These are phyloP conservation scores for Saxidomus purpurata DNA, from an alignment of 1,140 invertebrate species.

Conservation along the genomic window DNA sequence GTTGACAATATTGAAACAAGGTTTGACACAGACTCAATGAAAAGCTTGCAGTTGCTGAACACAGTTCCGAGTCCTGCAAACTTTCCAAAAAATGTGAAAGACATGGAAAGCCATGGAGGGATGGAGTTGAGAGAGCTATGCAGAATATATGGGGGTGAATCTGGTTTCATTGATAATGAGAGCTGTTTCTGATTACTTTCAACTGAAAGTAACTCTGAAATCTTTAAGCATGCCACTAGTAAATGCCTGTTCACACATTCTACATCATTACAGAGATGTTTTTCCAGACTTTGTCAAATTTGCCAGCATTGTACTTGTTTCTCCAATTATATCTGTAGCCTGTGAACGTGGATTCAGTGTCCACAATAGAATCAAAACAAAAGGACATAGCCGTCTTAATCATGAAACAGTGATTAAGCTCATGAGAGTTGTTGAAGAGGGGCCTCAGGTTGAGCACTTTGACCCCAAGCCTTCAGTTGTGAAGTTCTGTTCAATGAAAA, in stretches of 20 bases:
- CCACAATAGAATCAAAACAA: constrained; percentile 28
- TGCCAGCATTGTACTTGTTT: not conserved
- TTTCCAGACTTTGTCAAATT: constrained; percentile 32
- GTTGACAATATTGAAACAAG: constrained; percentile 8
- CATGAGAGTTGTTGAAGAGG: constrained; percentile 43
- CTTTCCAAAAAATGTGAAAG: not conserved
- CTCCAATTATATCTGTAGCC: constrained; percentile 31
- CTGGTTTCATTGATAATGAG: constrained; percentile 17
- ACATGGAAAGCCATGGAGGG: not conserved
- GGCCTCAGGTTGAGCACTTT: not conserved
- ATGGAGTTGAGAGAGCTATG: not conserved
- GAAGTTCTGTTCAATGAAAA: constrained; percentile 4
- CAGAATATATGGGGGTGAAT: not conserved
- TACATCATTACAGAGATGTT: not conserved
- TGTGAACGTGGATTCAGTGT: constrained; percentile 40
- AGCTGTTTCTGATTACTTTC: not conserved
- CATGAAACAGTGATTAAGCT: constrained; percentile 15
- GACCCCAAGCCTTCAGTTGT: not conserved
- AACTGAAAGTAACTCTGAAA: constrained; percentile 26
- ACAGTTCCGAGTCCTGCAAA: not conserved
- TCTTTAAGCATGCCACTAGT: not conserved
- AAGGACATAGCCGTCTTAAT: not conserved
- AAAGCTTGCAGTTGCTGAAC: constrained; percentile 4
- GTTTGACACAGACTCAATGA: constrained; percentile 22
- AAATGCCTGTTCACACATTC: not conserved